These are phyloP conservation scores for Atethmia centrago DNA, from an alignment of 2,888 invertebrate genomes.

Conservation along the genomic window DNA sequence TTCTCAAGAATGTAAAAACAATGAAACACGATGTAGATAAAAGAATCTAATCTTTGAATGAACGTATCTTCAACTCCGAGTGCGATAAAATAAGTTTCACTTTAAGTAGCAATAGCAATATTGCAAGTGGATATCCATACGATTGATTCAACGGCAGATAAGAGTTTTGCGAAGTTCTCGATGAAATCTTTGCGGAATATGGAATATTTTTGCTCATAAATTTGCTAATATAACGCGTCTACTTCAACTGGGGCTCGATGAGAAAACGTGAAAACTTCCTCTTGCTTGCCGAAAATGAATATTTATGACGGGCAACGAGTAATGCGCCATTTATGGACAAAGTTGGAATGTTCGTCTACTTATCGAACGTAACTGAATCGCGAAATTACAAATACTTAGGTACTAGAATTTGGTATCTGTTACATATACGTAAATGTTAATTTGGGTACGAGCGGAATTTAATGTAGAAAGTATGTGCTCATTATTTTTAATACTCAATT, in stretches of 20 bases:
- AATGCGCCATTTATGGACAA: constrained; percentile 88
- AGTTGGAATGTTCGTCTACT: constrained; percentile 86
- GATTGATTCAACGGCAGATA: constrained; percentile 65
- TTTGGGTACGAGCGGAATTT: constrained; percentile 44
- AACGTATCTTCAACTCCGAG: constrained; percentile 23
- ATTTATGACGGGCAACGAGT: constrained; percentile 88
- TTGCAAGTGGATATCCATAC: constrained; percentile 47
- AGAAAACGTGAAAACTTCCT: constrained; percentile 86
- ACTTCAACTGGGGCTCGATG: constrained; percentile 78
- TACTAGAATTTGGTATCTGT: constrained; percentile 58
- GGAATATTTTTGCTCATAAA: constrained; percentile 88
- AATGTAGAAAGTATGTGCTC: constrained; percentile 21
- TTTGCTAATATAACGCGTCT: constrained; percentile 86
- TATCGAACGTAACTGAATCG: constrained; percentile 81
- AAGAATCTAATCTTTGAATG: constrained; percentile 26
- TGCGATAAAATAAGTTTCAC: constrained; percentile 23
- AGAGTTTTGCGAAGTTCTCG: constrained; percentile 68
- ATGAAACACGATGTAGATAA: constrained; percentile 39
- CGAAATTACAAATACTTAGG: constrained; percentile 65
- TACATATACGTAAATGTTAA: constrained; percentile 26
- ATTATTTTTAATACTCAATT: constrained; percentile 22
- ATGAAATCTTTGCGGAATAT: constrained; percentile 75
- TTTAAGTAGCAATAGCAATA: constrained; percentile 37
- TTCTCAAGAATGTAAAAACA: constrained; percentile 43
- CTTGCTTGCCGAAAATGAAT: constrained; percentile 88